Evolutionary conservation across 1,140 invertebrate genomes (phyloP).

Genomic region (Stenopsyche tienmushanensis): DNA sequence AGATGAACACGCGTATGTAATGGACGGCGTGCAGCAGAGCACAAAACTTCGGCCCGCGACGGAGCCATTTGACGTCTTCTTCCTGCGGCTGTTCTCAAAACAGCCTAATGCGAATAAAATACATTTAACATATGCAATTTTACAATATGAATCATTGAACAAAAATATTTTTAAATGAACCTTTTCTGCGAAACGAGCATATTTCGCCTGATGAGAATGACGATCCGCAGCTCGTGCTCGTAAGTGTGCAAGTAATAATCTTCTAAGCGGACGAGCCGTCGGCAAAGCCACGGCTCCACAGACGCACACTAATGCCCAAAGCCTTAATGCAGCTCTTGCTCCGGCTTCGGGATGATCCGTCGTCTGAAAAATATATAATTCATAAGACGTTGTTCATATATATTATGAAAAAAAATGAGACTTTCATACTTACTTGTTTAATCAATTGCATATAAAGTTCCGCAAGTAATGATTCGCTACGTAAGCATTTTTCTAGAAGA

Average conservation of each 20-base stretch:
- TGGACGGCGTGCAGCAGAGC: slow-evolving; percentile 85
- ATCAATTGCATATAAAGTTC: slow-evolving; percentile 93
- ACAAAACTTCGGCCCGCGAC: slow-evolving; percentile 89
- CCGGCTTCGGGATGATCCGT: slow-evolving; percentile 91
- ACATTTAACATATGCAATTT: slow-evolving; percentile 42
- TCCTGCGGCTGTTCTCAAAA: slow-evolving; percentile 83
- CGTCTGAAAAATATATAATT: slow-evolving; percentile 60
- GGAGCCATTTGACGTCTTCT: slow-evolving; percentile 87
- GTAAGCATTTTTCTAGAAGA: slow-evolving; percentile 86
- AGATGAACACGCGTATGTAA: slow-evolving; percentile 91
- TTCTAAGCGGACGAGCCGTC: slow-evolving; percentile 76
- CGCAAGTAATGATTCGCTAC: slow-evolving; percentile 82
- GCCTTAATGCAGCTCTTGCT: slow-evolving; percentile 60
- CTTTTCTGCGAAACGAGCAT: slow-evolving; percentile 91
- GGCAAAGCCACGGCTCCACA: slow-evolving; percentile 87
- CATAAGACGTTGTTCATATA: not conserved
- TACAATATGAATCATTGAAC: slow-evolving; percentile 8
- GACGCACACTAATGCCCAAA: slow-evolving; percentile 90
- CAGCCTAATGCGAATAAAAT: slow-evolving; percentile 70
- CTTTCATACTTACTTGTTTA: slow-evolving; percentile 63
- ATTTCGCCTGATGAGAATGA: slow-evolving; percentile 92
- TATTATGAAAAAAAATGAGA: slow-evolving; percentile 1
- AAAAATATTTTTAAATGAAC: slow-evolving; percentile 48
- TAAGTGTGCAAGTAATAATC: slow-evolving; percentile 89
- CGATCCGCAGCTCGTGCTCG: slow-evolving; percentile 85